Conservation (phyloP, 2,113 vertebrate species). For the Natator depressus region DNA sequence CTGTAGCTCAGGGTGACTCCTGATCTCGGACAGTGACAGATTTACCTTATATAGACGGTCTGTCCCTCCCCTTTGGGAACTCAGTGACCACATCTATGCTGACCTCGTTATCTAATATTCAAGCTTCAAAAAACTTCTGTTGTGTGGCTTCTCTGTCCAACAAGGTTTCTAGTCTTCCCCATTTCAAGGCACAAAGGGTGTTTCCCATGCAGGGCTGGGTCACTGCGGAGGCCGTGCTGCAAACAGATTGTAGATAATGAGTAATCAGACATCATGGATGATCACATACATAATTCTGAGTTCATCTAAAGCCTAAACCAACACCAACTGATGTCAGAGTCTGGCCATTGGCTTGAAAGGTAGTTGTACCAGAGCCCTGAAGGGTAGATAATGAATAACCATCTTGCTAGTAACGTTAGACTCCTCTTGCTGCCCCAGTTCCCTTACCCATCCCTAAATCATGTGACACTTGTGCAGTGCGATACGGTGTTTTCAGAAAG, state of each 20-base stretch:
- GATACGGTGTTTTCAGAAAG: not conserved
- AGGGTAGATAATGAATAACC: not conserved
- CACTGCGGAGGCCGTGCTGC: not conserved
- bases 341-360: not conserved
- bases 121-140: not conserved
- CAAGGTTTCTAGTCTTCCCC: not conserved
- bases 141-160: not conserved
- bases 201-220: not conserved
- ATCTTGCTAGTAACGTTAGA: not conserved
- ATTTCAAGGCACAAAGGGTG: not conserved
- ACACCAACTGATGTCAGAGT: not conserved
- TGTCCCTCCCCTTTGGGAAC: not conserved
- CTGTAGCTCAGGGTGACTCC: fast-evolving
- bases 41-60: not conserved
- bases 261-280: not conserved
- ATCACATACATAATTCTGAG: not conserved
- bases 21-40: not conserved
- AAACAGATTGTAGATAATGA: not conserved
- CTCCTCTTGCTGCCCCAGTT: not conserved
- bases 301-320: not conserved
- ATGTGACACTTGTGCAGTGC: not conserved
- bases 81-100: fast-evolving
- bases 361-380: not conserved
- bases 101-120: not conserved
- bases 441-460: not conserved